Percentiles rank a stretch among this genome's conserved stretches.
phyloP scores from a whole-genome alignment of 2,888 invertebrate genomes.

The Alentia gelatinosa region DNA sequence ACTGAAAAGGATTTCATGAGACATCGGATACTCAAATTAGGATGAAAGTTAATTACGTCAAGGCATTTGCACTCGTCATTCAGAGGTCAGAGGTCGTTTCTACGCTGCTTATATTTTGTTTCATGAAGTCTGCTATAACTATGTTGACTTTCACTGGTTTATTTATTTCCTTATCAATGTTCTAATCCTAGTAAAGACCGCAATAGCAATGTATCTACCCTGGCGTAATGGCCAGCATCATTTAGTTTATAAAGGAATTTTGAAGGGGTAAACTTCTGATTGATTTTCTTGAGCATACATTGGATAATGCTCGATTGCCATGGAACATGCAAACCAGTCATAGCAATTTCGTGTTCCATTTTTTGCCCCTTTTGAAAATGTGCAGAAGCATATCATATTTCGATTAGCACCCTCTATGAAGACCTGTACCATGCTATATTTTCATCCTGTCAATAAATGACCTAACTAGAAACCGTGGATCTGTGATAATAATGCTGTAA shows the following conservation, averaged over 20 bases:
- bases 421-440: neutral
- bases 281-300: neutral
- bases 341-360: neutral
- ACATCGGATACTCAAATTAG: too few relatives aligned
- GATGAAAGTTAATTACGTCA: constrained; percentile 21
- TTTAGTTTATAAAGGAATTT: too few relatives aligned
- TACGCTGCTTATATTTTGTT: neutral
- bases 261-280: neutral
- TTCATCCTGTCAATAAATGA: neutral
- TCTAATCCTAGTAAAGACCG: too few relatives aligned
- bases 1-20: too few relatives aligned
- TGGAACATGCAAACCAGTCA: neutral
- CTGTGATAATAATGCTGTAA: neutral
- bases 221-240: too few relatives aligned
- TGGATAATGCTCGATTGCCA: neutral
- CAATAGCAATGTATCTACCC: too few relatives aligned
- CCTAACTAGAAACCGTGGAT: neutral
- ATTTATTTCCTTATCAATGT: too few relatives aligned
- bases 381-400: neutral
- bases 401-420: neutral
- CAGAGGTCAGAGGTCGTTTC: neutral
- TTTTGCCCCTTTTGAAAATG: neutral
- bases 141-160: neutral
- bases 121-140: neutral
- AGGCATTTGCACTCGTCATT: constrained; percentile 1